Percentiles rank a stretch among this genome's conserved stretches.
Conservation (phyloP, 2,797 vertebrate species). For the Lepidocolaptes lacrymiger region DNA sequence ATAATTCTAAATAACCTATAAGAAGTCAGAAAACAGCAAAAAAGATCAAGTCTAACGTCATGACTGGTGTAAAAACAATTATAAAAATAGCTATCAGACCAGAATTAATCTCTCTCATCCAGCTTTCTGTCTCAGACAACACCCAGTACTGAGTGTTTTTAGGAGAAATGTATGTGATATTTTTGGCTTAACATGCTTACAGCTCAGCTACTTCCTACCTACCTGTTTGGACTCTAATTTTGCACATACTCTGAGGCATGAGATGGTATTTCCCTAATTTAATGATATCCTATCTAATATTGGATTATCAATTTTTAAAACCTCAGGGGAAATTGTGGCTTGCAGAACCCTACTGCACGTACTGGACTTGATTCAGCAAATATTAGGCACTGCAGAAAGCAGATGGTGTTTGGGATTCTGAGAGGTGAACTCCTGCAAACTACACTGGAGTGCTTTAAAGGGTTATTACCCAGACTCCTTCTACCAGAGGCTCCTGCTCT, state of each 20-base stretch:
- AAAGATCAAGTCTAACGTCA: background rate
- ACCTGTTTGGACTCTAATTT: background rate
- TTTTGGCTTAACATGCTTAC: background rate
- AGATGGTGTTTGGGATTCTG: background rate
- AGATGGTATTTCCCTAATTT: constrained; percentile 10
- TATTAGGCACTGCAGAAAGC: background rate
- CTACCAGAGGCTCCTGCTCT: background rate
- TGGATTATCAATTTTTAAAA: constrained; percentile 29
- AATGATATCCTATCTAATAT: background rate
- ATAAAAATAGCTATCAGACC: background rate
- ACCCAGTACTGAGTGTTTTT: background rate
- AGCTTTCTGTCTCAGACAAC: background rate
- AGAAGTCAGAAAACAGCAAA: background rate
- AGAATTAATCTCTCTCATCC: background rate
- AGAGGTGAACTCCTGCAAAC: background rate
- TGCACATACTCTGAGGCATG: background rate
- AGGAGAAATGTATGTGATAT: background rate
- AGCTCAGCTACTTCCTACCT: background rate
- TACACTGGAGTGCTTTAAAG: background rate
- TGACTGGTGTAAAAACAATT: background rate
- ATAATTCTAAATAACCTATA: background rate
- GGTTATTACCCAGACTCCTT: background rate
- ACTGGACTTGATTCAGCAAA: constrained; percentile 1
- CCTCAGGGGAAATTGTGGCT: background rate
- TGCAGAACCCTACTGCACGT: background rate